Base-by-base conservation (phyloP, 2,113 vertebrate species). In the Marmota monax region DNA sequence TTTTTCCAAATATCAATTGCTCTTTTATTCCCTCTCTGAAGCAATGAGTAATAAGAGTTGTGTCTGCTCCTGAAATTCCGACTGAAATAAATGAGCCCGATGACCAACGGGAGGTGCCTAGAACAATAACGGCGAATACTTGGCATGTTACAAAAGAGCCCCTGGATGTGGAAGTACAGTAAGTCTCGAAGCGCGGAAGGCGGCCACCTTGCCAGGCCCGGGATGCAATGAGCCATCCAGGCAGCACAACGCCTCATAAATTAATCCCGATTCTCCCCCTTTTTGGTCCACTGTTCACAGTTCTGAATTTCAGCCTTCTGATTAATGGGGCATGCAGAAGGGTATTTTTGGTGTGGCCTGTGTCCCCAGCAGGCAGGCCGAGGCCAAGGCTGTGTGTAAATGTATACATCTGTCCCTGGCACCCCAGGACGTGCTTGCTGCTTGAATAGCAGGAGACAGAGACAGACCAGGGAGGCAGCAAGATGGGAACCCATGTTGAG, bases 1-100 rank as follows among this genome's bases (percentile, higher is more conserved):
- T 98, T 98, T 98, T 98, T 98, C 98, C 98, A 98, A 98, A 97
- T 98, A 98, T 98, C 96, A 96, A 76, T 97, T 98, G 96, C 89
- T 92, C 92, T 98, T 98, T 98, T 97, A 95, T 98, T 98, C 97
- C 86, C 93, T 95, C 97, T 98, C 96, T 42, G 98, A 98, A 98
- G 95, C 97, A 97, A 97, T 97, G 98, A 98, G 95, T 98, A 98
- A 98, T 4, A 0, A 97, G 88, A 93, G 96, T 98, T 97, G 86
- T 93, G 98, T 98, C 97, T 98, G 98, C 97, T 98, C 94, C 96
- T 98, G 96, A 97, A 98, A 98, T 98, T 98, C 98, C 98, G 84
- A 97, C 97, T 39, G n/a, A 98, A 97, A 98, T 96, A 70, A 98
- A 94, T 97, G 90, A 94, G 79, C 90, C 97, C 97, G 91, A 85